These are phyloP conservation scores for Epizoanthus illoricatus DNA, from an alignment of 92 coral and sea anemone genomes.

Conservation along the genomic window DNA sequence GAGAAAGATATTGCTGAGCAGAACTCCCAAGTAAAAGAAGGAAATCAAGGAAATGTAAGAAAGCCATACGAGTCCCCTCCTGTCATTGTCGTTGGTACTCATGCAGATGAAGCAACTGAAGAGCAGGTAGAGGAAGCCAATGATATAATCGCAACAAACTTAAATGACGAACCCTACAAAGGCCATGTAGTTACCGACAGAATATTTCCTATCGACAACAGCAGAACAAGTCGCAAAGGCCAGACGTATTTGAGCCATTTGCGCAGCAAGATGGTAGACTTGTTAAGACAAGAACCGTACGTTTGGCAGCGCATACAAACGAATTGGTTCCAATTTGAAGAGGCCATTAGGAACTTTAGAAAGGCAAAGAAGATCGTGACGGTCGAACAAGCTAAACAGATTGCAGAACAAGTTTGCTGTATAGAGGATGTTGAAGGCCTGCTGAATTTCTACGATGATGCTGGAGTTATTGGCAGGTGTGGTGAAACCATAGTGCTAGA, in stretches of 20 bases:
- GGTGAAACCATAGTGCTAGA: not conserved
- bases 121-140: not conserved
- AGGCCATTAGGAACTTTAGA: not conserved
- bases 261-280: not conserved
- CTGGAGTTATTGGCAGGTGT: not conserved
- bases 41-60: not conserved
- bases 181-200: not conserved
- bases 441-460: not conserved
- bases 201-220: not conserved
- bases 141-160: not conserved
- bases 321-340: not conserved
- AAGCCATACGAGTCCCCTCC: conserved; percentile 1
- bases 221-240: not conserved
- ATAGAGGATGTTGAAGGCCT: not conserved
- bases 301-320: not conserved
- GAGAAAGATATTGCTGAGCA: not conserved
- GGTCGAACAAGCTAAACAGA: not conserved
- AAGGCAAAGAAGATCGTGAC: not conserved
- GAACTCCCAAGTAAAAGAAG: not conserved
- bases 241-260: not conserved
- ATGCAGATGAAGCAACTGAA: not conserved
- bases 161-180: not conserved
- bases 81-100: not conserved
- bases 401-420: not conserved
- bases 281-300: not conserved